Base-by-base conservation (phyloP, 2,797 vertebrate species). In the Diplodus puntazzo region DNA sequence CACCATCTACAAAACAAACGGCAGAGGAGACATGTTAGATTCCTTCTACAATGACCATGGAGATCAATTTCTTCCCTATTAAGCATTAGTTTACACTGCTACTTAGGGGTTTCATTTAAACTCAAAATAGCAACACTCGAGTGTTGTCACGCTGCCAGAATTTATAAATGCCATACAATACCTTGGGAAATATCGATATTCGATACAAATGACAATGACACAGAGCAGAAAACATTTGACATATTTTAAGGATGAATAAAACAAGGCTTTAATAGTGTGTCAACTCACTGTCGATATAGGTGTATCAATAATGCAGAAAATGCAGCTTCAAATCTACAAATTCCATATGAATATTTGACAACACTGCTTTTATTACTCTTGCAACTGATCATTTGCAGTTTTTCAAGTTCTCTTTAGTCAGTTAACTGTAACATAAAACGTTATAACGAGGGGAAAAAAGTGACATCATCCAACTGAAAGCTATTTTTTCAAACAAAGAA, bases 1-100 rank as follows among this genome's bases (percentile, higher is more conserved):
- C 66, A 30, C 1, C 18, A 61, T 23, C 88, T 85, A 27, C 14
- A 64, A 60, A 52, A 74, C 11, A 73, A 43, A 57, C 18, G 5
- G 18, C 2, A 62, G 43, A 23, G 4, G 5, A 46, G 23, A 0
- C 18, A 27, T 8, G 27, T 43, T 25, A 34, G 6, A 58, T 46
- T 20, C 18, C 16, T 20, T 43, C 39, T 9, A 62, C 4, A n/a
- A 49, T 11, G 11, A 2, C 20, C 20, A 30, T 11, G 0, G 3
- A 54, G 16, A 34, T 34, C 7, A 34, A 34, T 7, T 34, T 34
- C 34, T 34, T 20, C 4, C 8, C 1, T 14, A 0, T 3, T 9
- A 20, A 8, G 17, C 48, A 11, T 57, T 46, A 16, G 2, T 57
- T 34, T 34, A 34, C 9, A 46, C 54, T 46, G 6, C 34, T 27